Percentiles rank a stretch among this genome's conserved stretches.
These are phyloP conservation scores for Brachionus angularis DNA, from an alignment of 1,140 invertebrate genomes.

Conservation along the genomic window DNA sequence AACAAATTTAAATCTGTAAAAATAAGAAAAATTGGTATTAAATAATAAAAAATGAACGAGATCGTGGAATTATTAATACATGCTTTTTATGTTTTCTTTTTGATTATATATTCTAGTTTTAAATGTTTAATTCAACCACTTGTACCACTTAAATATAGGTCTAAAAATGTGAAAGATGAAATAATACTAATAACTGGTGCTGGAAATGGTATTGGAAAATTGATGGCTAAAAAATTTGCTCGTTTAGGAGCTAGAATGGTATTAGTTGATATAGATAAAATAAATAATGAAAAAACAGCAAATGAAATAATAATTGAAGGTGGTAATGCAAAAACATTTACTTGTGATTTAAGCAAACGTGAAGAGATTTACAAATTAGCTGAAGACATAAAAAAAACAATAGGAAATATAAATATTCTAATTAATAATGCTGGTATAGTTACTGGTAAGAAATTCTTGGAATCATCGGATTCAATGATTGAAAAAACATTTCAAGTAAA, in stretches of 20 bases:
- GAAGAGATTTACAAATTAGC: constrained; percentile 77
- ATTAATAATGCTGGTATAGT: constrained; percentile 92
- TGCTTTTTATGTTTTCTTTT: no score
- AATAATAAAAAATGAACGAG: no score
- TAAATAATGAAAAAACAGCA: constrained; percentile 72
- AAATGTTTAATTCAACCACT: no score
- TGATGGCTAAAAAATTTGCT: constrained; percentile 73
- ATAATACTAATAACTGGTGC: constrained; percentile 77
- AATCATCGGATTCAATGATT: constrained; percentile 72
- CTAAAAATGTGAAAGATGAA: constrained; percentile 65
- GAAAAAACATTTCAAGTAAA: constrained; percentile 66
- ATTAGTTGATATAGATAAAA: constrained; percentile 72
- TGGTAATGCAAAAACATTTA: not conserved
- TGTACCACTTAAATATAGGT: constrained; percentile 8
- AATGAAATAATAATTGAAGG: constrained; percentile 49
- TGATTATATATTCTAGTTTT: no score
- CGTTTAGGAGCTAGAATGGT: constrained; percentile 73
- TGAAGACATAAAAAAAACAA: constrained; percentile 63
- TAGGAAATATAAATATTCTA: constrained; percentile 76
- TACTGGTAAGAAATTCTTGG: constrained; percentile 73
- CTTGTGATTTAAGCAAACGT: constrained; percentile 67
- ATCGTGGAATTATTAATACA: no score
- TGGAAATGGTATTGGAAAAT: constrained; percentile 75
- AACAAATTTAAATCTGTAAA: no score
- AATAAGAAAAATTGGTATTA: no score